Evolutionary conservation across 2,888 invertebrate genomes (phyloP).

Genomic region (Drosophila emarginata): DNA sequence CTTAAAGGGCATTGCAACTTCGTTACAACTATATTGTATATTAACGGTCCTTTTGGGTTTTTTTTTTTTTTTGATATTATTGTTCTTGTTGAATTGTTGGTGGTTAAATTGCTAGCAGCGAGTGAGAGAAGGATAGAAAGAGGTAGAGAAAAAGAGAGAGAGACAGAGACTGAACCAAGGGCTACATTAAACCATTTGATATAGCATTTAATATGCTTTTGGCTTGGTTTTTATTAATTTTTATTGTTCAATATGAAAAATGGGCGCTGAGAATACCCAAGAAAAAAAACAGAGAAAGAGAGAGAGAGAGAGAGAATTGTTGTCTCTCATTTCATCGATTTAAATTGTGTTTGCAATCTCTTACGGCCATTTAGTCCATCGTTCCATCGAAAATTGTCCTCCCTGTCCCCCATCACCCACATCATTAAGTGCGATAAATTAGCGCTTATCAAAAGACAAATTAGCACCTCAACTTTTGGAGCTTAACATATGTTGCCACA

Average conservation of each 20-base stretch:
- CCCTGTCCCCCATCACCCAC: background rate
- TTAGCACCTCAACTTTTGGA: constrained; percentile 37
- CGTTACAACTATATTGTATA: too few species aligned
- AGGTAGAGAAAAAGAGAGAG: background rate
- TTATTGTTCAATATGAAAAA: constrained; percentile 39
- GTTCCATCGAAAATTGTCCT: too few species aligned
- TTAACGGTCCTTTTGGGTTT: too few species aligned
- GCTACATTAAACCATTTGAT: constrained; percentile 73
- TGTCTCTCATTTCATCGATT: background rate
- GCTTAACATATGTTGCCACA: constrained; percentile 35
- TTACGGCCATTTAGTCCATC: too few species aligned
- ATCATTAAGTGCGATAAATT: constrained; percentile 55
- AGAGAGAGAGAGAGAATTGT: background rate
- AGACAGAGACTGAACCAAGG: constrained; percentile 19
- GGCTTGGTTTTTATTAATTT: constrained; percentile 67
- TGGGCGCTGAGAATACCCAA: background rate
- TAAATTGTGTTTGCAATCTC: background rate
- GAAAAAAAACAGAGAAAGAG: background rate
- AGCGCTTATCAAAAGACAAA: constrained; percentile 61
- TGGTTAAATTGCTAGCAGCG: constrained; percentile 41
- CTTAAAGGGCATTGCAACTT: too few species aligned
- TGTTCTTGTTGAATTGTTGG: constrained; percentile 36
- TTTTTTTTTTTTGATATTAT: background rate
- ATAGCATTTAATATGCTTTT: constrained; percentile 70
- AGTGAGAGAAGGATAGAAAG: background rate